Percentiles rank a stretch among this genome's conserved stretches.
Conservation (phyloP, 53 echinoderm and acorn worm genomes). For the Mesocentrotus franciscanus region DNA sequence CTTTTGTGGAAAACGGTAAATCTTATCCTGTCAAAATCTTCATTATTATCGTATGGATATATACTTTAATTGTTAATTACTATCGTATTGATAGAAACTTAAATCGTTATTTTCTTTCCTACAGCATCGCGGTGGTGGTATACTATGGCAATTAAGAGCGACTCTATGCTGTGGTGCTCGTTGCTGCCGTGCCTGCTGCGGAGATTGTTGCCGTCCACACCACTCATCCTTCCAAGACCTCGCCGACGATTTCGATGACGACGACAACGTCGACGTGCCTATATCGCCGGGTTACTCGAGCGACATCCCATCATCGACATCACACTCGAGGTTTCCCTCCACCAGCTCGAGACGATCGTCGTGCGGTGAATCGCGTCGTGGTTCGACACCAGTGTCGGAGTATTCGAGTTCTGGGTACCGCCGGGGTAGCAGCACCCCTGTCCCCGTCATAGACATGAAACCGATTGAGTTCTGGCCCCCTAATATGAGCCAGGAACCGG, state of each 20-base stretch:
- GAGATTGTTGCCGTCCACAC: conserved; percentile 66
- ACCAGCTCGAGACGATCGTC: conserved; percentile 92
- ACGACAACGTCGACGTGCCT: conserved; percentile 60
- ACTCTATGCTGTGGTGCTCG: conserved; percentile 63
- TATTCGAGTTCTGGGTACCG: conserved; percentile 74
- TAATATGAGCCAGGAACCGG: conserved; percentile 93
- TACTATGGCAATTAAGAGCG: conserved; percentile 58
- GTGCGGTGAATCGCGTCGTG: conserved; percentile 87
- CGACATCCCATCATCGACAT: conserved; percentile 62
- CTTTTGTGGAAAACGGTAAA: too few relatives aligned
- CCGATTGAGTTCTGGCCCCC: conserved; percentile 99
- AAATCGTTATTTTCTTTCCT: background rate
- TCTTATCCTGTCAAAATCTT: too few relatives aligned
- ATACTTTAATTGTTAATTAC: too few relatives aligned
- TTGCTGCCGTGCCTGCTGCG: conserved; percentile 64
- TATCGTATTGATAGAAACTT: background rate
- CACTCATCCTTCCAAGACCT: conserved; percentile 66
- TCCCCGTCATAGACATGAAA: conserved; percentile 99
- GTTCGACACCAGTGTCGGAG: conserved; percentile 88
- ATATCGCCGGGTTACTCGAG: conserved; percentile 63
- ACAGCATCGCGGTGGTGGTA: conserved; percentile 56
- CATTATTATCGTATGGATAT: too few relatives aligned
- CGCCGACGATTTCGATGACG: conserved; percentile 65
- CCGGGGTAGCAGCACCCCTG: conserved; percentile 89
- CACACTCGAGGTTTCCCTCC: conserved; percentile 71